Percentiles rank a stretch among this genome's conserved stretches.
Evolutionary conservation across 2,113 vertebrate species (phyloP).

Genomic region (Bubo scandiacus): DNA sequence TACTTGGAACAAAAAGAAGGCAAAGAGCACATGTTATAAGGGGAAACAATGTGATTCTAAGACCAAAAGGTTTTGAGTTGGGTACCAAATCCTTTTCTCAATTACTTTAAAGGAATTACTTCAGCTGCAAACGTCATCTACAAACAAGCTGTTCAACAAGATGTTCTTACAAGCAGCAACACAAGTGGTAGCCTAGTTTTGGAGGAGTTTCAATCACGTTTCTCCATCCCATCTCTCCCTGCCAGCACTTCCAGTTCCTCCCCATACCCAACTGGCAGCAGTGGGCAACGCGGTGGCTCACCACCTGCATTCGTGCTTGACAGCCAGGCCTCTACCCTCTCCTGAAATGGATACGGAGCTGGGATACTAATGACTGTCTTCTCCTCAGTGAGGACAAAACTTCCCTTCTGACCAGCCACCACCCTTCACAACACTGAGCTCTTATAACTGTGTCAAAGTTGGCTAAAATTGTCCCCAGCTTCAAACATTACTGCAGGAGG

Average conservation of each 20-base stretch:
- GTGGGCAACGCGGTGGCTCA: not conserved
- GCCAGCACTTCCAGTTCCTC: not conserved
- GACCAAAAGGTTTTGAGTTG: not conserved
- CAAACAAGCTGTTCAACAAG: not conserved
- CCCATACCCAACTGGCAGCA: not conserved
- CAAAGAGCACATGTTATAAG: not conserved
- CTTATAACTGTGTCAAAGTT: not conserved
- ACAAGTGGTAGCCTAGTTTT: not conserved
- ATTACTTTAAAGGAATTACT: constrained; percentile 20
- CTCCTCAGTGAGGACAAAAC: not conserved
- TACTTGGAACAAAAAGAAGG: not conserved
- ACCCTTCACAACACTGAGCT: not conserved
- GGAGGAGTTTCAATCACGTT: not conserved
- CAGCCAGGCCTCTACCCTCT: not conserved
- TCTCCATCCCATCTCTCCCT: not conserved
- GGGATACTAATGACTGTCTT: not conserved
- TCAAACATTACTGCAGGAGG: not conserved
- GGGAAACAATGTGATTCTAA: not conserved
- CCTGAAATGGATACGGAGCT: not conserved
- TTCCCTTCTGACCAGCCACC: not conserved
- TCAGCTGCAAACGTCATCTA: not conserved
- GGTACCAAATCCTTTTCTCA: not conserved
- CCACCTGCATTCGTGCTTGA: rapidly evolving
- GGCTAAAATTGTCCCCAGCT: not conserved
- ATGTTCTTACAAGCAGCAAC: not conserved